Conservation (phyloP, 2,888 invertebrate genomes). For the Helicoverpa assulta region DNA sequence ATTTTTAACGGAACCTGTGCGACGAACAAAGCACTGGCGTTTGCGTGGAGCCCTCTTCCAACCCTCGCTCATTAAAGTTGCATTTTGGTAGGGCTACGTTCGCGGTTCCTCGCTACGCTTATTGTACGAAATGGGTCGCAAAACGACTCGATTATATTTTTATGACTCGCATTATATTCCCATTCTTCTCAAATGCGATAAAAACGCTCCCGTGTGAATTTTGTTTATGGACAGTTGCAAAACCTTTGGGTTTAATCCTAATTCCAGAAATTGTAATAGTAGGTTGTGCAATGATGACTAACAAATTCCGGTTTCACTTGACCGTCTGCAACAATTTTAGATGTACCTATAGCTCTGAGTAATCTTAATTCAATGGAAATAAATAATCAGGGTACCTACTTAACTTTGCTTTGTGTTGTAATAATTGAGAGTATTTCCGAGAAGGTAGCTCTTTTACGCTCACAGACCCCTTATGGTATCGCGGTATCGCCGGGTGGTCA, state of each 20-base stretch:
- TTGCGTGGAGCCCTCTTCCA: conserved; percentile 66
- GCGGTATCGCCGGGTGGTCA: conserved; percentile 27
- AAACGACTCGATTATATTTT: conserved; percentile 24
- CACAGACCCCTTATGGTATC: conserved; percentile 55
- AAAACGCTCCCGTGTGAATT: background rate
- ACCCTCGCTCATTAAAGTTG: conserved; percentile 75
- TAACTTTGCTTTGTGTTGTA: conserved; percentile 26
- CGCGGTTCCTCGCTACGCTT: conserved; percentile 29
- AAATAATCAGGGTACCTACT: conserved; percentile 19
- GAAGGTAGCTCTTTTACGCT: conserved; percentile 57
- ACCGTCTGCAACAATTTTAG: conserved; percentile 34
- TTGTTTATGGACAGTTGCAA: background rate
- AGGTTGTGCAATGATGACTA: conserved; percentile 17
- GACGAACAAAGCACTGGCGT: conserved; percentile 63
- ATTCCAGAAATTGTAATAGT: conserved; percentile 14
- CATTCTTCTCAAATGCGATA: conserved; percentile 7
- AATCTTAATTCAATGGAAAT: conserved; percentile 39
- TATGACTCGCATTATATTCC: conserved; percentile 9
- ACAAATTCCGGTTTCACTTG: conserved; percentile 22
- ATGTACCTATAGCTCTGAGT: conserved; percentile 27
- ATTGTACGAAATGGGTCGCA: conserved; percentile 50
- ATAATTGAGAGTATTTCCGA: conserved; percentile 51
- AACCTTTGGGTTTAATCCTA: background rate
- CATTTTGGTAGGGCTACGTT: conserved; percentile 60
- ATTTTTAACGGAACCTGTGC: conserved; percentile 69